Evolutionary conservation across 2,888 invertebrate genomes (phyloP).

Genomic region (Spodoptera exigua): DNA sequence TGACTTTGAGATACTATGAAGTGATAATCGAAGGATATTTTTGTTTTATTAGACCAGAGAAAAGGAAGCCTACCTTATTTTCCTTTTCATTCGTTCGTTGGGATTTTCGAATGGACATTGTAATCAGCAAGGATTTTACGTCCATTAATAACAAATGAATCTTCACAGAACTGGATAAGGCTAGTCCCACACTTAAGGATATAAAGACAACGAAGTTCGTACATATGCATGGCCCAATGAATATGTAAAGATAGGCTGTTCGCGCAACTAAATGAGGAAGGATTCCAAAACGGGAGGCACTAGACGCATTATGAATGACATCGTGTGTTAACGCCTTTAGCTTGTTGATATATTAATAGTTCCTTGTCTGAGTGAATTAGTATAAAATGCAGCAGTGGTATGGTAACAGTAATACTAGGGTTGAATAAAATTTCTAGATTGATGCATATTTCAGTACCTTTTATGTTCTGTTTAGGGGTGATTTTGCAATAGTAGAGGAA

Average conservation of each 20-base stretch:
- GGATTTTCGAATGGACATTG: too few relatives aligned
- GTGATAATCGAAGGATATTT: too few relatives aligned
- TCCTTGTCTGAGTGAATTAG: conserved; percentile 33
- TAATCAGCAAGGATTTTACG: not conserved
- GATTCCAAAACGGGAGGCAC: conserved; percentile 44
- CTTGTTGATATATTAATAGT: conserved; percentile 11
- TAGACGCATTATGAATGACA: conserved; percentile 26
- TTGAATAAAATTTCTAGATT: too few relatives aligned
- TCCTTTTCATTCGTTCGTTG: too few relatives aligned
- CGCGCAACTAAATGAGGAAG: conserved; percentile 51
- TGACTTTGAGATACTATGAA: too few relatives aligned
- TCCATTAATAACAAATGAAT: conserved; percentile 4
- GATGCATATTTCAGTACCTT: too few relatives aligned
- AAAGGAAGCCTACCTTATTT: too few relatives aligned
- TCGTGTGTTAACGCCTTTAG: conserved; percentile 30
- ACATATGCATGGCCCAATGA: conserved; percentile 46
- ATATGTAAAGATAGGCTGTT: conserved; percentile 46
- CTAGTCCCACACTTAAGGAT: conserved; percentile 34
- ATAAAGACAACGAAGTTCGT: conserved; percentile 38
- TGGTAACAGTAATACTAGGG: too few relatives aligned
- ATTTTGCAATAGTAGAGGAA: too few relatives aligned
- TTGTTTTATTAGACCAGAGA: too few relatives aligned
- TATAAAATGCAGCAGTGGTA: not conserved
- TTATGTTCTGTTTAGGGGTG: too few relatives aligned
- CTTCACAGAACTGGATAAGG: conserved; percentile 44